These are phyloP conservation scores for Epizoanthus illoricatus DNA, from an alignment of 92 coral and sea anemone genomes.

Conservation along the genomic window DNA sequence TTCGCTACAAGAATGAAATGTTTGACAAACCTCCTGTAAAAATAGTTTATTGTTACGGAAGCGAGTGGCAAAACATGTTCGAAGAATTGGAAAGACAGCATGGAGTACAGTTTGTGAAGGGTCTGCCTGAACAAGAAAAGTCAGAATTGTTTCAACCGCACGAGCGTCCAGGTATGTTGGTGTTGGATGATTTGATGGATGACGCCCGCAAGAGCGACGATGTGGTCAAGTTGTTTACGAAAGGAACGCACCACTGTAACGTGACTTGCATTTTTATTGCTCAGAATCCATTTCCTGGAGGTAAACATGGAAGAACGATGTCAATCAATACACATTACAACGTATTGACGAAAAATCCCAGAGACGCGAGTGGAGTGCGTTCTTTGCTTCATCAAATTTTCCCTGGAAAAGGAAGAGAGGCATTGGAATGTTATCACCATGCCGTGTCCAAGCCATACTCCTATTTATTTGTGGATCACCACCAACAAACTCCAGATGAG, in stretches of 20 bases:
- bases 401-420: background rate
- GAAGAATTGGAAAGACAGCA: background rate
- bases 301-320: background rate
- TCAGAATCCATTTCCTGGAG: background rate
- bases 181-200: constrained; percentile 8
- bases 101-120: too few relatives aligned
- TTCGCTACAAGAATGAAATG: background rate
- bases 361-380: too few relatives aligned
- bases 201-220: background rate
- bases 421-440: background rate
- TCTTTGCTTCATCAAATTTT: background rate
- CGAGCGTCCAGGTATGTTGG: background rate
- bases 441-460: background rate
- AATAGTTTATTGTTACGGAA: constrained; percentile 12
- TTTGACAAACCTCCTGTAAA: background rate
- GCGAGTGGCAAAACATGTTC: background rate
- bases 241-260: background rate
- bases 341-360: background rate
- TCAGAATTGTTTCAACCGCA: background rate
- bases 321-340: background rate
- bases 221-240: background rate
- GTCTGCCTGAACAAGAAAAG: background rate
- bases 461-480: background rate
- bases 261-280: background rate
- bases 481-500: background rate